Conservation (phyloP, 1,140 invertebrate genomes). For the Protaetia brevitarsis region DNA sequence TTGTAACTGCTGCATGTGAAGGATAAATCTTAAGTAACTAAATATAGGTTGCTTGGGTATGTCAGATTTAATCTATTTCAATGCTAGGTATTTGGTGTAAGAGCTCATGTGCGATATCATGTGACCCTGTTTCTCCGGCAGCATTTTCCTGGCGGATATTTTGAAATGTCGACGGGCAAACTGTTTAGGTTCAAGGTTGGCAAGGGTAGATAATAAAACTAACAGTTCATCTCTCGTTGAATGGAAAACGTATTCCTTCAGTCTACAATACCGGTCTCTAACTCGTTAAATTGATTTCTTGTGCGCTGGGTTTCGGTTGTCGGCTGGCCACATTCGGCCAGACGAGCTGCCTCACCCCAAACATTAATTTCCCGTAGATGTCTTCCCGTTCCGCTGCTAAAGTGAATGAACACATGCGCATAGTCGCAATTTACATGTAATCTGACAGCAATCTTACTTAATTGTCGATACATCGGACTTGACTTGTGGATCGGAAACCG, state of each 20-base stretch:
- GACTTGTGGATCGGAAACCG: conserved; percentile 25
- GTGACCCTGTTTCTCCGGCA: too few relatives aligned
- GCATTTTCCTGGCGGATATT: too few relatives aligned
- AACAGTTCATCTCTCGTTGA: conserved; percentile 5
- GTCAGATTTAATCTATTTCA: too few relatives aligned
- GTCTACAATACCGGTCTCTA: conserved; percentile 14
- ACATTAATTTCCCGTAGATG: conserved; percentile 46
- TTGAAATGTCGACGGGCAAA: not conserved
- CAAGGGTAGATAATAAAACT: conserved; percentile 1
- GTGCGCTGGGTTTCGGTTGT: conserved; percentile 31
- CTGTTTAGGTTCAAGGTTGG: not conserved
- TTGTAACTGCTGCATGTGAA: too few relatives aligned
- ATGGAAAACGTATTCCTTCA: conserved; percentile 7
- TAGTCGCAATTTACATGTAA: conserved; percentile 38
- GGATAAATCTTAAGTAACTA: too few relatives aligned
- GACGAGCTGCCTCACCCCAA: conserved; percentile 30
- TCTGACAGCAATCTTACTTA: conserved; percentile 37
- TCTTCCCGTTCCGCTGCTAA: conserved; percentile 39
- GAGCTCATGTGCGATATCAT: too few relatives aligned
- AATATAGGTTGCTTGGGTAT: too few relatives aligned
- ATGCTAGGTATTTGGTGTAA: too few relatives aligned
- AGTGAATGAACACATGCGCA: conserved; percentile 41
- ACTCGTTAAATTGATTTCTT: conserved; percentile 45
- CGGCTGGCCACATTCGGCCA: conserved; percentile 30
- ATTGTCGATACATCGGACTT: conserved; percentile 34